Conservation (phyloP, 2,113 vertebrate genomes). For the Sphyrna mokarran region DNA sequence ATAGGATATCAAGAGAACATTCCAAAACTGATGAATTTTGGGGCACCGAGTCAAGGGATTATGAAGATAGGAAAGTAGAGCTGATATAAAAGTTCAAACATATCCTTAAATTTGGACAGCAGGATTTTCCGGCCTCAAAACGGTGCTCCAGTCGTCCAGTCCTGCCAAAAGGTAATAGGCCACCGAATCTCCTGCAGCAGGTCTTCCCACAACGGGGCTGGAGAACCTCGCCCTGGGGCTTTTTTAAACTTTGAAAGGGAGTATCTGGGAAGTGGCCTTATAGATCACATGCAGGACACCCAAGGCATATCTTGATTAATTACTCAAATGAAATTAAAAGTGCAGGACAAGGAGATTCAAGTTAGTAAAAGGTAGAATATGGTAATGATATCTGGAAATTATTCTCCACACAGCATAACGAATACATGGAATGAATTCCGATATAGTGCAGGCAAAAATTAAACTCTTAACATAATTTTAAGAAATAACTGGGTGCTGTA, state of each 20-base stretch:
- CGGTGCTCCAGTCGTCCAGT: too few species aligned
- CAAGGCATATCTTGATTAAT: background rate
- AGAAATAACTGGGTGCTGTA: background rate
- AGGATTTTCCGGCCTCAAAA: too few species aligned
- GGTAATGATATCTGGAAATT: background rate
- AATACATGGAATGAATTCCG: background rate
- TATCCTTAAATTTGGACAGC: background rate
- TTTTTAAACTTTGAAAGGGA: background rate
- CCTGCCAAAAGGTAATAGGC: too few species aligned
- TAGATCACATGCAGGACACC: background rate
- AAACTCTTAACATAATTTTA: background rate
- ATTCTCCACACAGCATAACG: background rate
- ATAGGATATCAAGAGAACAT: too few species aligned
- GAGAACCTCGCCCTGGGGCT: background rate
- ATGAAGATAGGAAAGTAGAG: too few species aligned
- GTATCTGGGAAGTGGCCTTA: background rate
- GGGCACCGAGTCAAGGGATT: too few species aligned
- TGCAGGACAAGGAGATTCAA: background rate
- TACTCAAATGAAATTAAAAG: background rate
- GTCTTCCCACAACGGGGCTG: too few species aligned
- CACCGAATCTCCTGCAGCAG: too few species aligned
- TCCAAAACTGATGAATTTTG: too few species aligned
- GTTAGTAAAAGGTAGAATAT: background rate
- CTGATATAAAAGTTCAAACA: background rate
- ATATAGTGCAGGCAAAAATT: background rate